Conservation (phyloP, 1,140 invertebrate species). For the Magallana gigas region DNA sequence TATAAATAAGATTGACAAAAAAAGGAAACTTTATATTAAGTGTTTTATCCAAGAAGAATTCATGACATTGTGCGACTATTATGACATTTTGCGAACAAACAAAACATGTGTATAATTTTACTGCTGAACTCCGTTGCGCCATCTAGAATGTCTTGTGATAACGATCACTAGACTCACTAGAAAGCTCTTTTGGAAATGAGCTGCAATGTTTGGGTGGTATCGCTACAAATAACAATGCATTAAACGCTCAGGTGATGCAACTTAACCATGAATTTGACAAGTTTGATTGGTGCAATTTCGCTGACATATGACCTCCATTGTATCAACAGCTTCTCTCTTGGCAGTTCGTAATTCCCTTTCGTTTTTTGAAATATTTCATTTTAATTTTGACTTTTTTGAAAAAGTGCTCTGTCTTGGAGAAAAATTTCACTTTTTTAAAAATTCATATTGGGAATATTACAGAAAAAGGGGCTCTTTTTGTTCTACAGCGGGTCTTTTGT, state of each 20-base stretch:
- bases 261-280: neutral
- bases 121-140: neutral
- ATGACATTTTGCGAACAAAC: no score
- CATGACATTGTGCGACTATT: no score
- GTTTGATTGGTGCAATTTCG: slow-evolving; percentile 26
- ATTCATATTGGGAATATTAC: neutral
- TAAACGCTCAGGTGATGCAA: slow-evolving; percentile 18
- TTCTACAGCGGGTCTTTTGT: neutral
- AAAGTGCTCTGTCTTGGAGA: neutral
- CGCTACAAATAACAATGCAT: neutral
- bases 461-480: neutral
- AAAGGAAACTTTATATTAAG: no score
- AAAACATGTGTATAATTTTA: neutral
- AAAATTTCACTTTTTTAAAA: neutral
- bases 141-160: slow-evolving; percentile 3
- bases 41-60: no score
- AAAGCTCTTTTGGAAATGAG: neutral
- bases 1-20: no score
- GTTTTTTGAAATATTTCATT: neutral
- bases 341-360: neutral
- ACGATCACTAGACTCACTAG: neutral
- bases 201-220: slow-evolving; percentile 31
- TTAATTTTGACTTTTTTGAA: neutral
- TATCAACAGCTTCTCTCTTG: neutral
- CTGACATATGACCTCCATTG: slow-evolving; percentile 1